phyloP scores from a whole-genome alignment of 2,113 vertebrate genomes.

The Oxyruncus cristatus region DNA sequence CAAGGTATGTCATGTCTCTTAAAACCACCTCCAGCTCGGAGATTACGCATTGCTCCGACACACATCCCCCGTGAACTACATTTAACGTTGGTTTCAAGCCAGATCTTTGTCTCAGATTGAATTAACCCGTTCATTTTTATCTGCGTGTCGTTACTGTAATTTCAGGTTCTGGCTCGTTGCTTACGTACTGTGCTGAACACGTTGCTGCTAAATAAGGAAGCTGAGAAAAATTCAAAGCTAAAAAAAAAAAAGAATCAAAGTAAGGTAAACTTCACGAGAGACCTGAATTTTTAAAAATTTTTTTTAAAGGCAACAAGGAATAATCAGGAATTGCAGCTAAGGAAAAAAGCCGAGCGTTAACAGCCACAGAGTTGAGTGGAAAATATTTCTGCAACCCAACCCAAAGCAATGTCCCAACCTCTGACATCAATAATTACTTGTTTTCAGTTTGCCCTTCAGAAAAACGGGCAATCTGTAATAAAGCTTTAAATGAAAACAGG shows the following conservation, averaged over 20 bases:
- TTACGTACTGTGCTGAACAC: background rate
- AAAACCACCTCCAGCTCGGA: background rate
- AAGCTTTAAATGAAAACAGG: background rate
- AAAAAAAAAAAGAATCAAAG: background rate
- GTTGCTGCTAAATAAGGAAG: background rate
- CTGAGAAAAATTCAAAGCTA: background rate
- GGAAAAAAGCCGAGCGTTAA: background rate
- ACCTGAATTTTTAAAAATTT: too few relatives aligned
- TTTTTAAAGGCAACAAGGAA: background rate
- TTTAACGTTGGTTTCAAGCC: background rate
- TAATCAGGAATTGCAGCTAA: background rate
- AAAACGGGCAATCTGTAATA: background rate
- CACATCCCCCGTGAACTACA: accelerated
- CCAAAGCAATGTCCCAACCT: background rate
- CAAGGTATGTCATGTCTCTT: accelerated
- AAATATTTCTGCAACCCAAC: background rate
- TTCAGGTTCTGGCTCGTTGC: background rate
- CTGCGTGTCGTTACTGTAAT: accelerated
- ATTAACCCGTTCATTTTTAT: background rate
- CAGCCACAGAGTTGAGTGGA: background rate
- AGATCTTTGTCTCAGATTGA: background rate
- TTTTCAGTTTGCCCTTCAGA: background rate
- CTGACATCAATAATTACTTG: background rate
- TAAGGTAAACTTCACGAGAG: background rate
- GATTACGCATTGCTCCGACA: accelerated